Evolutionary conservation across 1,140 invertebrate species (phyloP).

Genomic region (Papilio polytes): DNA sequence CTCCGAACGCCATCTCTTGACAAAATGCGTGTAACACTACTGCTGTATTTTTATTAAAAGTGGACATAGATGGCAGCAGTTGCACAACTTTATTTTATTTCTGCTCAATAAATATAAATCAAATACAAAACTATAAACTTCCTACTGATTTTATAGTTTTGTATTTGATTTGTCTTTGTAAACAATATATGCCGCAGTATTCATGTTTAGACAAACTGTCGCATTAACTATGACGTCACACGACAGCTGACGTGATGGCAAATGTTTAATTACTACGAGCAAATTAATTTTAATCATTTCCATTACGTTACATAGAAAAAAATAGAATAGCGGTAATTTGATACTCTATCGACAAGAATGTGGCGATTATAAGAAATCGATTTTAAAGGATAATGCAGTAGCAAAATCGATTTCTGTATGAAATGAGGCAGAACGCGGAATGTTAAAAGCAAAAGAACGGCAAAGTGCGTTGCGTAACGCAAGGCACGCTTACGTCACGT

Average conservation of each 20-base stretch:
- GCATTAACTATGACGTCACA: slow-evolving; percentile 2
- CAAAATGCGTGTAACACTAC: not conserved
- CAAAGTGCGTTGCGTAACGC: slow-evolving; percentile 5
- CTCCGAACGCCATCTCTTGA: slow-evolving; percentile 32
- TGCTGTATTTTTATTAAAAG: not conserved
- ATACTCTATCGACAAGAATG: not conserved
- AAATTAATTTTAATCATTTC: too few relatives aligned
- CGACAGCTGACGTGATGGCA: not conserved
- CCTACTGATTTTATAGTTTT: too few relatives aligned
- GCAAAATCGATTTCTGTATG: not conserved
- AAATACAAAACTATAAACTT: not conserved
- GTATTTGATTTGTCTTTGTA: too few relatives aligned
- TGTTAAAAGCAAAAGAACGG: slow-evolving; percentile 21
- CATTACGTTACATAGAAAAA: too few relatives aligned
- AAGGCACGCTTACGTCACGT: not conserved
- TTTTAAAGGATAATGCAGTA: slow-evolving; percentile 5
- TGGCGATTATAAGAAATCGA: slow-evolving; percentile 2
- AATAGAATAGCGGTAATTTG: not conserved
- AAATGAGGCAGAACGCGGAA: slow-evolving; percentile 30
- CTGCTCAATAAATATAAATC: not conserved
- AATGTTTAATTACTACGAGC: not conserved
- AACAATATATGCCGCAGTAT: slow-evolving; percentile 15
- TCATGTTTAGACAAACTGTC: not conserved
- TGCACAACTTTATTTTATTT: not conserved
- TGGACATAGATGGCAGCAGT: not conserved